phyloP scores from a whole-genome alignment of 2,797 vertebrate genomes.

The Ateles fusciceps region DNA sequence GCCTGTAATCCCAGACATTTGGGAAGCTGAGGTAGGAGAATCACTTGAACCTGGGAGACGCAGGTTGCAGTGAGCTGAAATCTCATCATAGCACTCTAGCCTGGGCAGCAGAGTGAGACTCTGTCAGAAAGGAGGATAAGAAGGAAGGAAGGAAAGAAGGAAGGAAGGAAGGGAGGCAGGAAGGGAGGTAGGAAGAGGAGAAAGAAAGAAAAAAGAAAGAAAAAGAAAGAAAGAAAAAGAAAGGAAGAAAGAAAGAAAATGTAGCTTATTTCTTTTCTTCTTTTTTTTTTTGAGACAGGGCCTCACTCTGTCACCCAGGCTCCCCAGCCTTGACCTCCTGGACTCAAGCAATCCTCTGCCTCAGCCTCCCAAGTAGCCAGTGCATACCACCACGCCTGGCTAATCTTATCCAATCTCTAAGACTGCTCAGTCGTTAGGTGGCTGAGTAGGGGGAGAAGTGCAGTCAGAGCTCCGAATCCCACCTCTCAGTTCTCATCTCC shows the following conservation, averaged over 20 bases:
- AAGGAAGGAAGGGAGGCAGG: too few relatives aligned
- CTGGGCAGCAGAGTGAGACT: neutral
- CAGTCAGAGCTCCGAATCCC: neutral
- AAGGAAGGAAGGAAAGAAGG: too few relatives aligned
- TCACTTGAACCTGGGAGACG: neutral
- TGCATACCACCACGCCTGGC: neutral
- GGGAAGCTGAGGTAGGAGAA: neutral
- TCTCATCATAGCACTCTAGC: too few relatives aligned
- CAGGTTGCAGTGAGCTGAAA: neutral
- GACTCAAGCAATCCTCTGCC: neutral
- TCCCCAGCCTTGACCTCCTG: neutral
- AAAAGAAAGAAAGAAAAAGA: too few relatives aligned
- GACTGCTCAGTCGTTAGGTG: neutral
- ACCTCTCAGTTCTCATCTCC: too few relatives aligned
- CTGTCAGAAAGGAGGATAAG: too few relatives aligned
- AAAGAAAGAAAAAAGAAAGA: fast-evolving
- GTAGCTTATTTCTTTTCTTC: too few relatives aligned
- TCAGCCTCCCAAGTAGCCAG: neutral
- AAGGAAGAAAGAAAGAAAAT: too few relatives aligned
- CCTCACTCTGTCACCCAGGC: neutral
- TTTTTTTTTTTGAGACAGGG: neutral
- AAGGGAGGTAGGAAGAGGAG: too few relatives aligned
- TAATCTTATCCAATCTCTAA: neutral
- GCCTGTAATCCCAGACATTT: neutral
- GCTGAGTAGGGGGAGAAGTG: neutral